A percentile compares a stretch with the other conserved stretches of the same genome.
Conservation (phyloP, 2,888 invertebrate species). For the Protophormia terraenovae region DNA sequence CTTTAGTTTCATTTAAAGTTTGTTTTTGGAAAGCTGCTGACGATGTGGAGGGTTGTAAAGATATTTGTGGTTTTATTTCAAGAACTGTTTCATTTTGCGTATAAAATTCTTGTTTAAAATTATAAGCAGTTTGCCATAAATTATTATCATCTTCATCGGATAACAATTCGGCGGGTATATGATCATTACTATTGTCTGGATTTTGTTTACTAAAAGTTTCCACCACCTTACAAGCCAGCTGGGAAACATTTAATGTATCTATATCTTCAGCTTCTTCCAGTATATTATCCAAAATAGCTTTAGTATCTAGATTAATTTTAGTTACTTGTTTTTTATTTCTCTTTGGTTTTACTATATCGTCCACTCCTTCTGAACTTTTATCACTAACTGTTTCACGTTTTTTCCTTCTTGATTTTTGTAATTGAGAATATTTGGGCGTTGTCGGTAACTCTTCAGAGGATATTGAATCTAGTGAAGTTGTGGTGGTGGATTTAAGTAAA, state of each 20-base stretch:
- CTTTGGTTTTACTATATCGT: neutral
- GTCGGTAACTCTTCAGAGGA: neutral
- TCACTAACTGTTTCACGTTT: neutral
- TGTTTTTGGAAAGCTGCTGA: no score
- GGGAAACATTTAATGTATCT: slow-evolving; percentile 40
- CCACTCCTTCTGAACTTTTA: neutral
- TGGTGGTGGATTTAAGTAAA: neutral
- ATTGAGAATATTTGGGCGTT: no score
- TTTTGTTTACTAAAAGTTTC: slow-evolving; percentile 17
- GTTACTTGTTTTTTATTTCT: neutral
- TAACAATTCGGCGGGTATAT: slow-evolving; percentile 49
- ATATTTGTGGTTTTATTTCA: no score
- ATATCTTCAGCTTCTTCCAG: slow-evolving; percentile 1
- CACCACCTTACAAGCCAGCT: slow-evolving; percentile 20
- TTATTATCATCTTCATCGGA: slow-evolving; percentile 67
- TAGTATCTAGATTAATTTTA: neutral
- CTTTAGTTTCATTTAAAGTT: no score
- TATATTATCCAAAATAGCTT: slow-evolving; percentile 10
- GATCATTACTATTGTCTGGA: slow-evolving; percentile 48
- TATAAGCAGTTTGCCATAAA: no score
- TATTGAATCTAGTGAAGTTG: neutral
- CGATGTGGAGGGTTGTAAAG: no score
- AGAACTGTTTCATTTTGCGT: no score
- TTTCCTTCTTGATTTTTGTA: no score
- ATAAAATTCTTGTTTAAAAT: no score